Evolutionary conservation across 2,888 invertebrate species (phyloP).

Genomic region (Lamellibrachia satsuma): DNA sequence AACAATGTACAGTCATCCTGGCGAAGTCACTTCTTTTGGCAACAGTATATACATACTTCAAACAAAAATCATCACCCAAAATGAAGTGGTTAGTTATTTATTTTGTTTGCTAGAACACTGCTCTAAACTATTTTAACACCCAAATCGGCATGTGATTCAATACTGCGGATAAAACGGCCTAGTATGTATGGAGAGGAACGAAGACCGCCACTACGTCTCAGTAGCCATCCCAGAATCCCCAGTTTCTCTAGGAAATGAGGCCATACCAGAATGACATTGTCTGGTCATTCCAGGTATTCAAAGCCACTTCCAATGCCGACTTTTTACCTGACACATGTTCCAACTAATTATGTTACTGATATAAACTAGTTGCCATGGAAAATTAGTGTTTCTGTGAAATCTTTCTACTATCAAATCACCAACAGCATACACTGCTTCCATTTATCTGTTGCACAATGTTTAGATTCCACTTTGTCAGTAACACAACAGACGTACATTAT

Average conservation of each 20-base stretch:
- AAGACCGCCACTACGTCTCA: neutral
- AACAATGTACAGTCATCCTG: neutral
- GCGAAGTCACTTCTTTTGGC: neutral
- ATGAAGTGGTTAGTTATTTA: neutral
- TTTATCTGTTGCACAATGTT: no score
- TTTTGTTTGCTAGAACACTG: neutral
- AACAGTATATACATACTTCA: neutral
- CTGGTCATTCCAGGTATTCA: neutral
- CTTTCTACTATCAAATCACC: no score
- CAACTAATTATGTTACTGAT: no score
- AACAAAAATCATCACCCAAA: neutral
- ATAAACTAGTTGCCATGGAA: no score
- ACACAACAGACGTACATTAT: no score
- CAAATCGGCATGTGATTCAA: neutral
- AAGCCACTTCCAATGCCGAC: neutral
- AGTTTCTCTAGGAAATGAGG: neutral
- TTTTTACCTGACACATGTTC: no score
- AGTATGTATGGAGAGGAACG: neutral
- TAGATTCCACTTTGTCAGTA: no score
- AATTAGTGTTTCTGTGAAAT: no score
- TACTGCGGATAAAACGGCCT: neutral
- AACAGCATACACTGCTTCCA: no score
- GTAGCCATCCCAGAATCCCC: slow-evolving; percentile 17
- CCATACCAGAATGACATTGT: neutral
- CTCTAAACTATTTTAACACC: neutral